phyloP scores from a whole-genome alignment of 2,113 vertebrate genomes.

The Xyrauchen texanus region DNA sequence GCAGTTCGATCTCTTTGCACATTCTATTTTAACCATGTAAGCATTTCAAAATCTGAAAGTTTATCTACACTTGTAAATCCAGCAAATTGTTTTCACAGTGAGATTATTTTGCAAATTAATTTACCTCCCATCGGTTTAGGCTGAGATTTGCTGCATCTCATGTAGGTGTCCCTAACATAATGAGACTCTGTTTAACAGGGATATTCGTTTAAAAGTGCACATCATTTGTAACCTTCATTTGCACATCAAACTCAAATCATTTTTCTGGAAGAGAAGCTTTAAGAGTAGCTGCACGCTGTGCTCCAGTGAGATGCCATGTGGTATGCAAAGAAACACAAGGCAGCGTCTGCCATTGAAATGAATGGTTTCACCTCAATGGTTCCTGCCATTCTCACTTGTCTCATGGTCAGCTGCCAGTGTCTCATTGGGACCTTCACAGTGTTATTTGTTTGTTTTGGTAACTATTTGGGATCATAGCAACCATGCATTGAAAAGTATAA shows the following conservation, averaged over 20 bases:
- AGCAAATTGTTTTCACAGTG: slow-evolving; percentile 37
- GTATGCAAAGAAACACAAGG: slow-evolving; percentile 10
- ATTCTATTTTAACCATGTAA: slow-evolving; percentile 40
- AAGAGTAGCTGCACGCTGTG: not conserved
- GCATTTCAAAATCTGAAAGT: slow-evolving; percentile 13
- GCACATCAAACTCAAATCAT: not conserved
- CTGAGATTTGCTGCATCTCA: not conserved
- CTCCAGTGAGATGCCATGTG: not conserved
- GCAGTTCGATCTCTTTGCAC: slow-evolving; percentile 33
- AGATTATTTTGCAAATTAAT: slow-evolving; percentile 34
- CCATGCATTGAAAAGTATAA: too few species aligned
- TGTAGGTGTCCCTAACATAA: slow-evolving; percentile 26
- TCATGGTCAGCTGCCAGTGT: slow-evolving; percentile 13
- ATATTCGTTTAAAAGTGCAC: slow-evolving; percentile 11
- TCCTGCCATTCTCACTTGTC: slow-evolving; percentile 32
- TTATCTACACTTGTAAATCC: slow-evolving; percentile 27
- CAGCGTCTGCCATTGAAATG: slow-evolving; percentile 1
- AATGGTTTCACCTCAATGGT: slow-evolving; percentile 13
- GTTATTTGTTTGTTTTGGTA: not conserved
- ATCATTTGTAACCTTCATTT: slow-evolving; percentile 18
- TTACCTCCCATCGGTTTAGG: slow-evolving; percentile 7
- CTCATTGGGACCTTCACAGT: slow-evolving; percentile 4
- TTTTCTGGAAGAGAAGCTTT: not conserved
- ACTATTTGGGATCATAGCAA: too few species aligned
- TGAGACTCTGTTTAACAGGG: slow-evolving; percentile 13